Percentiles rank a stretch among this genome's conserved stretches.
Evolutionary conservation across 2,888 invertebrate genomes (phyloP).

Genomic region (Rhimphoctona megacephalus): DNA sequence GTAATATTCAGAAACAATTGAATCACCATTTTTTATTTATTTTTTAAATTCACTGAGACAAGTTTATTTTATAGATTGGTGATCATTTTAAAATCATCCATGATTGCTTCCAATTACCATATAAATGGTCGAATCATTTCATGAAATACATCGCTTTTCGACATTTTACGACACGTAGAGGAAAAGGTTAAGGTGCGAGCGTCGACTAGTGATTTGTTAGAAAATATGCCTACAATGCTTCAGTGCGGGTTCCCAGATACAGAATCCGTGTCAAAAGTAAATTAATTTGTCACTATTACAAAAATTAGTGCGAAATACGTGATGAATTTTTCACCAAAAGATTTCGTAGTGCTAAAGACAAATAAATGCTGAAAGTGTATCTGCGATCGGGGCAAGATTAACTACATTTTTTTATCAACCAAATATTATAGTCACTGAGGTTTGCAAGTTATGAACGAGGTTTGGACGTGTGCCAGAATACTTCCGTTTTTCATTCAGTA

Average conservation of each 20-base stretch:
- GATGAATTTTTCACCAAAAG: not conserved
- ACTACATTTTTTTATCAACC: constrained; percentile 26
- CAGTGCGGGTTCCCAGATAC: no score
- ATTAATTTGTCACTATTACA: not conserved
- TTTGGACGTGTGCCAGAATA: constrained; percentile 64
- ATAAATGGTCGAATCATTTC: not conserved
- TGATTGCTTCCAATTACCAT: not conserved
- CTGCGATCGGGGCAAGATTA: not conserved
- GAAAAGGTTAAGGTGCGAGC: no score
- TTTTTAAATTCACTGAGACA: not conserved
- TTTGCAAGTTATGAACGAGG: constrained; percentile 44
- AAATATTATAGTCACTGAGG: constrained; percentile 33
- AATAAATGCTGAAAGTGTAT: not conserved
- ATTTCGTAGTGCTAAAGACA: not conserved
- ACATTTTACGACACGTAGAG: not conserved
- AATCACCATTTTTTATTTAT: no score
- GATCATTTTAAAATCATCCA: not conserved
- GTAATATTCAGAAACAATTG: not conserved
- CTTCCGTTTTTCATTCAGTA: constrained; percentile 50
- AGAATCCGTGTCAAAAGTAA: no score
- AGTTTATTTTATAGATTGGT: not conserved
- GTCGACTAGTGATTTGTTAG: no score
- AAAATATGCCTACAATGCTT: not conserved
- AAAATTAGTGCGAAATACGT: not conserved
- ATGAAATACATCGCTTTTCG: not conserved